phyloP scores from a whole-genome alignment of 2,113 vertebrate species.

The Oxyura jamaicensis region DNA sequence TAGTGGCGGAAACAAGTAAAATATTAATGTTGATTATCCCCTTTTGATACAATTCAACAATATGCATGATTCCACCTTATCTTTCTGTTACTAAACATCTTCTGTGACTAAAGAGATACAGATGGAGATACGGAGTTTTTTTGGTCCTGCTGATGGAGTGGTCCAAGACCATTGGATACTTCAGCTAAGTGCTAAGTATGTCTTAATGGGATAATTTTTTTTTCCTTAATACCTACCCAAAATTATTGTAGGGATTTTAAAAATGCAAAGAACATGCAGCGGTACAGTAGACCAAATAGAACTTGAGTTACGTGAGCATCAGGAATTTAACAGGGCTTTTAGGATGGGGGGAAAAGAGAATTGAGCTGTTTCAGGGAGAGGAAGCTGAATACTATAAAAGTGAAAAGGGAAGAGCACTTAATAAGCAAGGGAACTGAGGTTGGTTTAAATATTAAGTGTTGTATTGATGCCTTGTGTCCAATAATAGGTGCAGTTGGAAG shows the following conservation, averaged over 20 bases:
- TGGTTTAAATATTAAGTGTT: background rate
- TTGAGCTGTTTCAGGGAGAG: background rate
- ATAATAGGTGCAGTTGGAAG: background rate
- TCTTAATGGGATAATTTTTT: background rate
- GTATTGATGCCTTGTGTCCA: background rate
- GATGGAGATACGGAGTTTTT: background rate
- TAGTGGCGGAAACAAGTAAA: background rate
- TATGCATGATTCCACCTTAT: background rate
- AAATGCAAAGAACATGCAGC: background rate
- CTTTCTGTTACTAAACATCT: background rate
- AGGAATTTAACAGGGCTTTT: background rate
- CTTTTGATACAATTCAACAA: background rate
- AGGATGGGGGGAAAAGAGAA: background rate
- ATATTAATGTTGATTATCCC: background rate
- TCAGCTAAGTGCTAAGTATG: background rate
- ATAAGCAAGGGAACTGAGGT: background rate
- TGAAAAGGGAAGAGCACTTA: background rate
- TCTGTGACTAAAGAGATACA: background rate
- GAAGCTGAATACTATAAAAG: background rate
- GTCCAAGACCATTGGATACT: background rate
- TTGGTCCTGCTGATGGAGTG: background rate
- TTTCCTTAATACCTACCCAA: background rate
- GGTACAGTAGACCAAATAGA: background rate
- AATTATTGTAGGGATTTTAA: background rate
- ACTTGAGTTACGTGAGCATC: background rate